These are phyloP conservation scores for Scylla paramamosain DNA, from an alignment of 1,140 invertebrate species.

Conservation along the genomic window DNA sequence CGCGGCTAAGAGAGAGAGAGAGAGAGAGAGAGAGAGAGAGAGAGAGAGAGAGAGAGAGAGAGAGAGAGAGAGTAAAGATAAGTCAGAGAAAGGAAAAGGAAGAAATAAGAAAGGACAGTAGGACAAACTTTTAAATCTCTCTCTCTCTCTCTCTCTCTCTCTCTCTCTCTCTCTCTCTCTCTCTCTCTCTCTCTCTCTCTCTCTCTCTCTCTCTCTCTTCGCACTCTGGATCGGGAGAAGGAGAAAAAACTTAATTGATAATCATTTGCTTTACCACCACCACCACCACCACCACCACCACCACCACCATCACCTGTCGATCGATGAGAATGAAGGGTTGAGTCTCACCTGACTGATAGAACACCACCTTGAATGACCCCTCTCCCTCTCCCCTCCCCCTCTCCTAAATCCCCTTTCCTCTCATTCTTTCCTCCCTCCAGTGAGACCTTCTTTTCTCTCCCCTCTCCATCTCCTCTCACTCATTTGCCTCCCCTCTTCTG, in stretches of 20 bases:
- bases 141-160: constrained; percentile 37
- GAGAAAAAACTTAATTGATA: too few species aligned
- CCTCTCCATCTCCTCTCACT: not conserved
- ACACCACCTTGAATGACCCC: too few species aligned
- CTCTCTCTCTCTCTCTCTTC: not conserved
- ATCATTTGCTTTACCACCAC: not conserved
- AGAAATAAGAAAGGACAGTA: not conserved
- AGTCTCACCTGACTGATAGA: not conserved
- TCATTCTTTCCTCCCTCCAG: too few species aligned
- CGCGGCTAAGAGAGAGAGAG: too few species aligned
- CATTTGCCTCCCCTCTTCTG: not conserved
- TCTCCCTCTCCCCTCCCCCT: not conserved
- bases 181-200: constrained; percentile 45
- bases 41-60: constrained; percentile 38
- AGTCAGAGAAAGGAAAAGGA: not conserved
- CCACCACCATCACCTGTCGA: too few species aligned
- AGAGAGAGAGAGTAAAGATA: constrained; percentile 18
- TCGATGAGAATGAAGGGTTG: too few species aligned
- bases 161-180: constrained; percentile 49
- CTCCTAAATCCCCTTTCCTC: too few species aligned
- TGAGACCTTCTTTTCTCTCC: not conserved
- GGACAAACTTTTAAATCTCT: not conserved
- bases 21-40: not conserved
- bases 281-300: not conserved
- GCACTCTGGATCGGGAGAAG: not conserved